These are phyloP conservation scores for Halcyon badia DNA, from an alignment of 2,797 vertebrate genomes.

Conservation along the genomic window DNA sequence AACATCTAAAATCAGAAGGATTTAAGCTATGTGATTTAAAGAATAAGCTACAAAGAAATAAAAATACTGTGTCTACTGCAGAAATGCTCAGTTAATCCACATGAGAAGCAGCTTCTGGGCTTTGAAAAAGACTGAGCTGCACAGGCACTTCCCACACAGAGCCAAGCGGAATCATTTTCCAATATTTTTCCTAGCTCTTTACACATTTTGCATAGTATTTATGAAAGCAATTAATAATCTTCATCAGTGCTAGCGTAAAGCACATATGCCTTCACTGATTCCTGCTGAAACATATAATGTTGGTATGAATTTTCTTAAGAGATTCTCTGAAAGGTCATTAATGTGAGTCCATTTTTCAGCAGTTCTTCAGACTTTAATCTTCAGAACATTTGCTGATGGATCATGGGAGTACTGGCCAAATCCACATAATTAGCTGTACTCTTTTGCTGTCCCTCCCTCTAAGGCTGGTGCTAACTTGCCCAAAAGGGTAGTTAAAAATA, in stretches of 20 bases:
- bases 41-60: not conserved
- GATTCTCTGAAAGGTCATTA: not conserved
- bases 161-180: not conserved
- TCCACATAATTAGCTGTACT: accelerated
- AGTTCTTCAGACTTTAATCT: not conserved
- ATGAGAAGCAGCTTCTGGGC: not conserved
- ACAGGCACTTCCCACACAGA: not conserved
- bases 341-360: not conserved
- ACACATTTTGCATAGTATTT: not conserved
- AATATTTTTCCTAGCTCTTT: constrained; percentile 45
- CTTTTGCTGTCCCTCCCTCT: not conserved
- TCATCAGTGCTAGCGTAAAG: not conserved
- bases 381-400: not conserved
- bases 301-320: not conserved
- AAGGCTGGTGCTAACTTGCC: not conserved
- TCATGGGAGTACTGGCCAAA: not conserved
- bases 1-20: not conserved
- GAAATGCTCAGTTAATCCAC: not conserved
- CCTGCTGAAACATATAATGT: not conserved
- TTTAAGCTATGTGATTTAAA: not conserved
- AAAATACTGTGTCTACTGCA: not conserved
- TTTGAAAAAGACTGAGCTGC: not conserved
- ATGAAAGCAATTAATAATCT: constrained; percentile 4
- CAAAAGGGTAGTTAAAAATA: not conserved
- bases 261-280: not conserved